Conservation (phyloP, 2,797 vertebrate genomes). For the Sebastes matsubarae region DNA sequence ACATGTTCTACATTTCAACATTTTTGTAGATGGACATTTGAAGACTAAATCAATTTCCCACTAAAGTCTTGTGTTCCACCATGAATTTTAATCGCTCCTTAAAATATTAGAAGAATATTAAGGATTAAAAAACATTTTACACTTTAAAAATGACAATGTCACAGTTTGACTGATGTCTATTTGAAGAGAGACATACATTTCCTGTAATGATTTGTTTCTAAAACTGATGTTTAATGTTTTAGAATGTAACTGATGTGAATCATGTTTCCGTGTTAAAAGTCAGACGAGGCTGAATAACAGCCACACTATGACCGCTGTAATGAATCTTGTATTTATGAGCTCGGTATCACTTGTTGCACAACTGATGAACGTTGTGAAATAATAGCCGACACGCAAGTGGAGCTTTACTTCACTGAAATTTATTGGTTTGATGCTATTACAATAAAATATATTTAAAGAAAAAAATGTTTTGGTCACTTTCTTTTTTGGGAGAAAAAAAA, state of each 20-base stretch:
- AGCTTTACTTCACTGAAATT: constrained; percentile 68
- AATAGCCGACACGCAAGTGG: constrained; percentile 29
- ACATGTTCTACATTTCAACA: background rate
- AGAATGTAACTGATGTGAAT: background rate
- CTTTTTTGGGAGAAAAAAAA: constrained; percentile 40
- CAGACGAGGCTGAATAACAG: constrained; percentile 17
- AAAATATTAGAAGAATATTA: background rate
- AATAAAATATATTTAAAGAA: constrained; percentile 82
- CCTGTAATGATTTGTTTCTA: background rate
- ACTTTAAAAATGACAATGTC: background rate
- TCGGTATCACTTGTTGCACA: background rate
- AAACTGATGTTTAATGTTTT: background rate
- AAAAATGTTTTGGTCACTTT: constrained; percentile 68
- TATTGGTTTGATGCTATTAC: constrained; percentile 82
- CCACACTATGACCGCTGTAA: background rate
- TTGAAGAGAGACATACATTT: background rate
- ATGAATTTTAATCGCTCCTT: background rate
- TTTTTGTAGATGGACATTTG: background rate
- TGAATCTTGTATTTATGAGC: constrained; percentile 1
- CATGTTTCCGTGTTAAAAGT: background rate
- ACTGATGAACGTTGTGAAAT: constrained; percentile 17
- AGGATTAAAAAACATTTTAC: background rate
- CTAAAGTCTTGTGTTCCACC: background rate
- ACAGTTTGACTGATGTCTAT: background rate
- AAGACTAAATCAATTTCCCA: background rate